These are phyloP conservation scores for Pelecanus crispus DNA, from an alignment of 2,113 vertebrate genomes.

Conservation along the genomic window DNA sequence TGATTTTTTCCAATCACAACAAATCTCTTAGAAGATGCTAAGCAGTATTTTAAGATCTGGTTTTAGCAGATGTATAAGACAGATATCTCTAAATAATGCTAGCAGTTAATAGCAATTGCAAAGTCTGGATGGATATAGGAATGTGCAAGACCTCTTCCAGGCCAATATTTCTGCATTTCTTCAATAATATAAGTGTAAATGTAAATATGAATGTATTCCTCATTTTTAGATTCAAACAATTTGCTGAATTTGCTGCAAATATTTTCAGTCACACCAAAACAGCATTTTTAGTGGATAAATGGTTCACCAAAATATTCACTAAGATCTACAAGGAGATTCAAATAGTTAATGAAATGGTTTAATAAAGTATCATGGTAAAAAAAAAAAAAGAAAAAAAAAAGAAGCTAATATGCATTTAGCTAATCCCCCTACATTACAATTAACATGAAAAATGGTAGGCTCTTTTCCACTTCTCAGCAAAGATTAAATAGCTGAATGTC, in stretches of 20 bases:
- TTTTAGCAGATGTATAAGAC: not conserved
- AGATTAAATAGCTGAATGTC: slow-evolving; percentile 24
- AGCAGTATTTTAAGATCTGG: not conserved
- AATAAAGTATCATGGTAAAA: not conserved
- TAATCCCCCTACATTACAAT: slow-evolving; percentile 13
- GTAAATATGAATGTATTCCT: not conserved
- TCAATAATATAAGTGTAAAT: not conserved
- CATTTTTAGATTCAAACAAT: not conserved
- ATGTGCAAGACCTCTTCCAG: not conserved
- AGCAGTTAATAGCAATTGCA: not conserved
- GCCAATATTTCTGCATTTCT: not conserved
- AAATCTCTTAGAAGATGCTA: not conserved
- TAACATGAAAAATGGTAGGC: slow-evolving; percentile 5
- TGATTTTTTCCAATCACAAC: not conserved
- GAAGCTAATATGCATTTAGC: not conserved
- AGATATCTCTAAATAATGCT: not conserved
- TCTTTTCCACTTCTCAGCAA: not conserved
- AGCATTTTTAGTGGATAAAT: not conserved
- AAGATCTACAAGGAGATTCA: not conserved
- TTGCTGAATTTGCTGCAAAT: not conserved
- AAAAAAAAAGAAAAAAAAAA: not conserved
- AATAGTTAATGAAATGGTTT: not conserved
- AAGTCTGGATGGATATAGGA: not conserved
- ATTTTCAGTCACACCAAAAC: not conserved
- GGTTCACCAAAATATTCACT: not conserved